A percentile compares a stretch with the other conserved stretches of the same genome.
These are phyloP conservation scores for Xenotilapia flavipinnis DNA, from an alignment of 2,113 vertebrate genomes.

Conservation along the genomic window DNA sequence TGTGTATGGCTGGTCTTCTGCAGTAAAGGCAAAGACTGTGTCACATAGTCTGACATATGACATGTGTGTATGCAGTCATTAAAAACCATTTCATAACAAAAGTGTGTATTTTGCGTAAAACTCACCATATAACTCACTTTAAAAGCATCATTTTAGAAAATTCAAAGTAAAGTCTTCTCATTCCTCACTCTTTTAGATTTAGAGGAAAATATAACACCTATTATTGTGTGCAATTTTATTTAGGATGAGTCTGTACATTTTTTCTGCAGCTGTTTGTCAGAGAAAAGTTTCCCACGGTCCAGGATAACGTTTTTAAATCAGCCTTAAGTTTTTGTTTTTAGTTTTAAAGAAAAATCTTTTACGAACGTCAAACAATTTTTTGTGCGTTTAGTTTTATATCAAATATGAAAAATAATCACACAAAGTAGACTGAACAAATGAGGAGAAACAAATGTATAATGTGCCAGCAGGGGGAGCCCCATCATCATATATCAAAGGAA, in stretches of 20 bases:
- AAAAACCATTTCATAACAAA: not conserved
- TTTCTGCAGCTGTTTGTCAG: not conserved
- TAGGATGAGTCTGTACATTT: not conserved
- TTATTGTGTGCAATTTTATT: not conserved
- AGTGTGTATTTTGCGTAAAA: not conserved
- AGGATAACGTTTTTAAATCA: not conserved
- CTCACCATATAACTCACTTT: not conserved
- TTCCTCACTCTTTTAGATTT: not conserved
- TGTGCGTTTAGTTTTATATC: not conserved
- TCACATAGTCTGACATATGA: not conserved
- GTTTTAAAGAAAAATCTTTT: not conserved
- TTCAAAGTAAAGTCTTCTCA: not conserved
- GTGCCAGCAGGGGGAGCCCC: not conserved
- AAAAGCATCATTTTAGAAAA: not conserved
- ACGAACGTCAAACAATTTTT: not conserved
- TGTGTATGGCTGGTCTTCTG: not conserved
- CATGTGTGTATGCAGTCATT: not conserved
- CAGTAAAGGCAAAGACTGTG: not conserved
- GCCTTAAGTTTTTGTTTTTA: not conserved
- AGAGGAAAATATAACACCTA: not conserved
- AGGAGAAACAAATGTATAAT: not conserved
- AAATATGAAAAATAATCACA: not conserved
- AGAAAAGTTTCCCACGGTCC: not conserved
- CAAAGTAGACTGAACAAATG: not conserved
- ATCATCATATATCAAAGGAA: not conserved